phyloP scores from a whole-genome alignment of 2,113 vertebrate species.

The Gyps fulvus region DNA sequence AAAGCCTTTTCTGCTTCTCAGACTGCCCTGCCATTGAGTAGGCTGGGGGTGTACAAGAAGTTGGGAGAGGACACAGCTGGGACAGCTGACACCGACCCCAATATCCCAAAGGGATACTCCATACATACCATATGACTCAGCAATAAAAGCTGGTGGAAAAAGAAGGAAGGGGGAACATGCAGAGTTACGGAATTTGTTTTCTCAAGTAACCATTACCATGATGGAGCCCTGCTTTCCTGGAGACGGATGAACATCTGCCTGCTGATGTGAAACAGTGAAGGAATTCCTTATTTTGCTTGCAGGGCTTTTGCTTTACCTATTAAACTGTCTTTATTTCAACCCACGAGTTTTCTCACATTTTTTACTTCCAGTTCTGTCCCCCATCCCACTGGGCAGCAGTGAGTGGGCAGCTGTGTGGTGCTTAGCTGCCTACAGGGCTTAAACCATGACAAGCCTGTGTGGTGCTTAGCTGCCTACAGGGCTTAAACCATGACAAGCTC shows the following conservation, averaged over 20 bases:
- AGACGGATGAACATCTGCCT: background rate
- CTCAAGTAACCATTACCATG: background rate
- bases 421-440: background rate
- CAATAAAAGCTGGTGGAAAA: too few relatives aligned
- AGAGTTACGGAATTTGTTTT: background rate
- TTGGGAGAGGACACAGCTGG: background rate
- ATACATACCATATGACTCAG: too few relatives aligned
- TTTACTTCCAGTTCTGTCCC: background rate
- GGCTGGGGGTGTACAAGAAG: background rate
- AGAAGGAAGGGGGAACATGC: background rate
- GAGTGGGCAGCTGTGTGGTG: background rate
- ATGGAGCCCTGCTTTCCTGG: background rate
- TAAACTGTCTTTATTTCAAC: background rate
- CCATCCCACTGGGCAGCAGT: background rate
- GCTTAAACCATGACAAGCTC: background rate
- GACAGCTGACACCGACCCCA: too few relatives aligned
- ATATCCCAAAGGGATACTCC: too few relatives aligned
- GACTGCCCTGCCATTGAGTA: background rate
- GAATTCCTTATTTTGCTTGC: background rate
- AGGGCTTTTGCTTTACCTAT: background rate
- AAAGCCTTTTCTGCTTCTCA: background rate
- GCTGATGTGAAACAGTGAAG: background rate
- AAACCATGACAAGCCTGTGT: background rate
- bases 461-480: background rate
- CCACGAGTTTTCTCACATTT: background rate